These are phyloP conservation scores for Mormoops blainvillei DNA, from an alignment of 2,113 vertebrate genomes.

Conservation along the genomic window DNA sequence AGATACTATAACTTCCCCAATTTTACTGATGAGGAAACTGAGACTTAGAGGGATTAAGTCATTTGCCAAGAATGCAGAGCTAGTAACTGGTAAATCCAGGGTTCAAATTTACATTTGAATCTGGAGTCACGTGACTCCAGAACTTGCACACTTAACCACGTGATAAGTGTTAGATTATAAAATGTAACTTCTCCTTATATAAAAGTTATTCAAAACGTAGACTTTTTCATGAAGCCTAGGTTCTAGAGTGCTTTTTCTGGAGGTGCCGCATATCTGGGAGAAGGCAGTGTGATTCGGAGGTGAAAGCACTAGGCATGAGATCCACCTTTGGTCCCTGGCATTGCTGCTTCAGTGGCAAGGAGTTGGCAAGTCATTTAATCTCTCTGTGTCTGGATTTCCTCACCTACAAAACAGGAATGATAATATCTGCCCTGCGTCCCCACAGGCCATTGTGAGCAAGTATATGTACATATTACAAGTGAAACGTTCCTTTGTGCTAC, in stretches of 20 bases:
- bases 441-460: neutral
- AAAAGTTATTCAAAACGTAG: neutral
- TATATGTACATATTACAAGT: neutral
- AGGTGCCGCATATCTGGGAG: neutral
- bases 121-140: neutral
- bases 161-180: neutral
- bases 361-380: conserved; percentile 61
- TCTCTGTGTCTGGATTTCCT: conserved; percentile 52
- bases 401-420: conserved; percentile 63
- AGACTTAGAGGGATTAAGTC: neutral
- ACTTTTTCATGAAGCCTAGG: neutral
- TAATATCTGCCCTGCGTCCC: conserved; percentile 35
- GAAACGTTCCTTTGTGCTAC: neutral
- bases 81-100: neutral
- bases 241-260: neutral
- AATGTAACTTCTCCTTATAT: neutral
- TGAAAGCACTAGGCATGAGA: neutral
- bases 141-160: neutral
- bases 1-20: neutral
- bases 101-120: too few relatives aligned
- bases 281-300: neutral
- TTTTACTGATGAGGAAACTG: neutral
- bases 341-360: neutral
- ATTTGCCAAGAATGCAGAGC: neutral
- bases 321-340: conserved; percentile 1